Evolutionary conservation across 2,797 vertebrate genomes (phyloP), one percentile per base, ranked within the genome.

Genomic region (Sebastolobus alascanus): DNA sequence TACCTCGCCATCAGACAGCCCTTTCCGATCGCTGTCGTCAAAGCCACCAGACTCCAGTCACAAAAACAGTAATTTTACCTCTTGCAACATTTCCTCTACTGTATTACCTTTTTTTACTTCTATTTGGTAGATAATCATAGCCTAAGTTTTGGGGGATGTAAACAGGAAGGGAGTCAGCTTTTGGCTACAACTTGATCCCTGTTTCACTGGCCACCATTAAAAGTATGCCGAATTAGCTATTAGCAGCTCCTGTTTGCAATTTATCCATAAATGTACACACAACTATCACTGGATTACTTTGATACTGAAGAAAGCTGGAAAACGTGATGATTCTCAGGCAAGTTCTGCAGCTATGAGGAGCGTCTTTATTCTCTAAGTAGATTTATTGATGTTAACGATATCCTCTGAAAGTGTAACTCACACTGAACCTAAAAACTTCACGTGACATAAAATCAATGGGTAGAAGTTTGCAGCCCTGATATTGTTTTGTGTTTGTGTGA

Each of bases 401-500:
- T 69, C 13, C 37, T 64, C 55, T 27, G 55, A 20, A n/a, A 3
- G 31, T 29, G 43, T 12, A 16, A 52, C 29, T 46, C 27, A n/a
- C 35, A 13, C 38, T 16, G 38, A 29, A n/a, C n/a, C n/a, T 64
- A 54, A 55, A 63, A 54, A 20, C 11, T 55, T 46, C n/a, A n/a
- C 4, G 1, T 2, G 29, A 25, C 43, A 27, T 52, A 31, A 82
- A 84, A 70, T 72, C 65, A 79, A 22, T 79, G 33, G 35, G 35
- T 14, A 13, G 37, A 25, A 18, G 68, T 61, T 52, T 37, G 18
- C n/a, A 52, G 37, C 35, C 27, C 27, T 31, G 35, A 63, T 58
- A 6, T n/a, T 18, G 40, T 50, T 33, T 5, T 54, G 80, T 73
- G 80, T 84, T 74, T 73, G 60, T 76, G 79, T 55, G 83, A 68